Percentiles rank a stretch among this genome's conserved stretches.
Conservation (phyloP, 2,113 vertebrate genomes). For the Pelusios castaneus region DNA sequence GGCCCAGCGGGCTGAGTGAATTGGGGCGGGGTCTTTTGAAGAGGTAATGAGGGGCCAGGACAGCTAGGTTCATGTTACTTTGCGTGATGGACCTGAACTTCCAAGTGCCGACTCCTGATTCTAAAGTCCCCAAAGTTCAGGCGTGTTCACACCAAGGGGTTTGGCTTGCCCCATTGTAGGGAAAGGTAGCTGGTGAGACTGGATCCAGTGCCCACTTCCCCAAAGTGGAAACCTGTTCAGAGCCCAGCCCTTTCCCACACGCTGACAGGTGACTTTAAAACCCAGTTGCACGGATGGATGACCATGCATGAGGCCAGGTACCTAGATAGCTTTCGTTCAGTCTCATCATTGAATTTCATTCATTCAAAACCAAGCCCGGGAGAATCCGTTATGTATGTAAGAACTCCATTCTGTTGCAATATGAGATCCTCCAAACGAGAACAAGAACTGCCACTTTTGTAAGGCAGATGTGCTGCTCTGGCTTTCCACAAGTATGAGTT, state of each 20-base stretch:
- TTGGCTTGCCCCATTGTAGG: not conserved
- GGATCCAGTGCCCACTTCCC: not conserved
- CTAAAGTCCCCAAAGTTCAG: not conserved
- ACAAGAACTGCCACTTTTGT: rapidly evolving
- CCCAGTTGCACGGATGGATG: not conserved
- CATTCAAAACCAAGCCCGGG: not conserved
- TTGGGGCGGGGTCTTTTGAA: not conserved
- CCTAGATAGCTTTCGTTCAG: conserved; percentile 25
- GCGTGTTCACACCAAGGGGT: not conserved
- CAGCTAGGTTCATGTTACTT: not conserved
- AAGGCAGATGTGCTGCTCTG: rapidly evolving
- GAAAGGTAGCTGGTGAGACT: not conserved
- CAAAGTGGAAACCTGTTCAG: not conserved
- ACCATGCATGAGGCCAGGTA: conserved; percentile 37
- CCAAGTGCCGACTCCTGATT: not conserved
- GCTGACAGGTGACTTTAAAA: not conserved
- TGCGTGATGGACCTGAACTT: not conserved
- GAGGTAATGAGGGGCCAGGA: not conserved
- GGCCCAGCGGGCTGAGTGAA: not conserved
- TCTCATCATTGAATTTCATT: not conserved
- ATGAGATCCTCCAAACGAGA: rapidly evolving
- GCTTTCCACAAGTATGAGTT: rapidly evolving
- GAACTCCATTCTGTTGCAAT: rapidly evolving
- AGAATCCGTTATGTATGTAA: rapidly evolving
- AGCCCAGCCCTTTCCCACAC: not conserved